Conservation (phyloP, 1,140 invertebrate genomes). For the Musca vetustissima region DNA sequence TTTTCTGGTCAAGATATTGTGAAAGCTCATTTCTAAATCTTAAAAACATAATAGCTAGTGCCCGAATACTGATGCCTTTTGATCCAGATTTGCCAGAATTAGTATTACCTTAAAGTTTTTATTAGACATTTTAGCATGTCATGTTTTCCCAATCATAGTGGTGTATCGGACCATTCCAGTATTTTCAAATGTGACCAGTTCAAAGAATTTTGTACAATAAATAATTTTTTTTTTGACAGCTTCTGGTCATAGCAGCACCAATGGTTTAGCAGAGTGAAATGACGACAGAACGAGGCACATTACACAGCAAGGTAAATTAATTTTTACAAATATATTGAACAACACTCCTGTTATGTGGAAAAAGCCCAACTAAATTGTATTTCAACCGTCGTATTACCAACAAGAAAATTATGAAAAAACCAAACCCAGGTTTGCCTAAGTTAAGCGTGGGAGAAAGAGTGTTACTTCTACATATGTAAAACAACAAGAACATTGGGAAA, state of each 20-base stretch:
- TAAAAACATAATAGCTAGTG: too few species aligned
- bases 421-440: neutral
- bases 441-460: too few species aligned
- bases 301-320: conserved; percentile 2
- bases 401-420: neutral
- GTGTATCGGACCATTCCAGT: neutral
- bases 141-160: conserved; percentile 5
- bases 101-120: too few species aligned
- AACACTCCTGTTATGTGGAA: neutral
- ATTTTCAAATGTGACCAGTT: conserved; percentile 1
- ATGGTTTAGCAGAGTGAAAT: conserved; percentile 5
- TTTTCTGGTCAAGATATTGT: too few species aligned
- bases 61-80: neutral
- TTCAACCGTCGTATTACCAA: neutral
- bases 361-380: neutral
- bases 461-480: neutral
- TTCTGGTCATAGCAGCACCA: neutral
- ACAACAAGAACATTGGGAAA: neutral
- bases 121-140: conserved; percentile 1
- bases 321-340: neutral
- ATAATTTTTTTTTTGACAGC: neutral
- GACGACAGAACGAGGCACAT: neutral
- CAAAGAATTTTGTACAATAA: neutral
- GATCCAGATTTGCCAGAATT: neutral
- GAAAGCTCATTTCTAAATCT: too few species aligned